Conservation (phyloP, 2,113 vertebrate species). For the Passer montanus region DNA sequence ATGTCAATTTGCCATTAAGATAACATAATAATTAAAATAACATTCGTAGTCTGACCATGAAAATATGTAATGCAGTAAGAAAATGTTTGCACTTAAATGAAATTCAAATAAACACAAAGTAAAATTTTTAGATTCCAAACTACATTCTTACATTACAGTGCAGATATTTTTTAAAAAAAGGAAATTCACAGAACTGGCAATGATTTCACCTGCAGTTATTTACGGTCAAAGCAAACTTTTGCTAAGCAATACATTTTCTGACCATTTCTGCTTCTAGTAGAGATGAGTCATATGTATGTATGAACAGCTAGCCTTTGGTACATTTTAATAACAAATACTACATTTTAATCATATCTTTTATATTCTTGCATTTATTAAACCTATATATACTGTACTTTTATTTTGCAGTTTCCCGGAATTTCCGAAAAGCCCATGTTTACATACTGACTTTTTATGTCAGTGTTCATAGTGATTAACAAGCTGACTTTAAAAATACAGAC, state of each 20-base stretch:
- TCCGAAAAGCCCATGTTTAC: not conserved
- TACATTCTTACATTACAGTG: not conserved
- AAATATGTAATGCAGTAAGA: not conserved
- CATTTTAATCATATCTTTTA: slow-evolving; percentile 2
- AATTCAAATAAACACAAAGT: not conserved
- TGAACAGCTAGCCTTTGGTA: not conserved
- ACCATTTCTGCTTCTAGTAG: not conserved
- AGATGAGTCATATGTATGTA: not conserved
- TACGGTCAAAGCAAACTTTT: slow-evolving; percentile 5
- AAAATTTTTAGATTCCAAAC: not conserved
- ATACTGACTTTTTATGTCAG: not conserved
- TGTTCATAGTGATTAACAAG: not conserved
- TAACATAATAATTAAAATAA: slow-evolving; percentile 8
- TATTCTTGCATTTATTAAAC: not conserved
- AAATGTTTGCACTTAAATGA: slow-evolving; percentile 34
- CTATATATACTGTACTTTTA: not conserved
- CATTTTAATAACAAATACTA: not conserved
- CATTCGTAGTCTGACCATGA: not conserved
- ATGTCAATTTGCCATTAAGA: slow-evolving; percentile 20
- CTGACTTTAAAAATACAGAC: not conserved
- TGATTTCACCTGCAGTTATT: not conserved
- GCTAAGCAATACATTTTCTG: not conserved
- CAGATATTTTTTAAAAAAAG: not conserved
- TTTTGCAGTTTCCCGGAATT: slow-evolving; percentile 1
- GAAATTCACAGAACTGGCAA: not conserved